Conservation (phyloP, 2,888 invertebrate genomes). For the Ennomos quercinarius region DNA sequence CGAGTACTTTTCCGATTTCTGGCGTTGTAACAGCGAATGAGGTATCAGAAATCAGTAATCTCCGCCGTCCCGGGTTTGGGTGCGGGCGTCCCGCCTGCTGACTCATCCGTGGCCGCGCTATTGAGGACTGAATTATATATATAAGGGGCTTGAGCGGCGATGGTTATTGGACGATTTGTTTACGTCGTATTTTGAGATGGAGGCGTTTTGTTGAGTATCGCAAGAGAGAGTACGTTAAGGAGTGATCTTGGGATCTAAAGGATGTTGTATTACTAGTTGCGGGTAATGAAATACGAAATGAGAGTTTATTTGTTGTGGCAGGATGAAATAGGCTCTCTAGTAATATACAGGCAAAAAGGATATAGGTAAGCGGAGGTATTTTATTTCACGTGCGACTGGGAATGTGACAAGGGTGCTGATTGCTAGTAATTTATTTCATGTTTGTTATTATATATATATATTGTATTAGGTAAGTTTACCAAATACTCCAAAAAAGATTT, state of each 20-base stretch:
- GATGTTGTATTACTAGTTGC: slow-evolving; percentile 9
- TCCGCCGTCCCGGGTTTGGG: slow-evolving; percentile 17
- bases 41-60: slow-evolving; percentile 30
- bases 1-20: slow-evolving; percentile 28
- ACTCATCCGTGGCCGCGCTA: slow-evolving; percentile 12
- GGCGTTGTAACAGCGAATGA: slow-evolving; percentile 29
- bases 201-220: slow-evolving; percentile 28
- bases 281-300: slow-evolving; percentile 2
- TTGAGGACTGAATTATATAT: slow-evolving; percentile 28
- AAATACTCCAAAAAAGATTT: too few relatives aligned
- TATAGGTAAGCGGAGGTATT: too few relatives aligned
- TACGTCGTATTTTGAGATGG: slow-evolving; percentile 36
- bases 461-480: too few relatives aligned
- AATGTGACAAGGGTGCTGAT: too few relatives aligned
- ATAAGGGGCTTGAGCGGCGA: slow-evolving; percentile 19
- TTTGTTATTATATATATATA: too few relatives aligned
- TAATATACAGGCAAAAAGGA: too few relatives aligned
- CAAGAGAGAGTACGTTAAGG: slow-evolving; percentile 6
- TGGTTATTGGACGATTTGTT: slow-evolving; percentile 41
- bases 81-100: slow-evolving; percentile 6
- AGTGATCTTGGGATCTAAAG: slow-evolving; percentile 11
- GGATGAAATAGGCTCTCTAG: too few relatives aligned
- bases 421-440: too few relatives aligned
- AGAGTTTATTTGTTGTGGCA: not conserved
- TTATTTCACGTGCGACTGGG: too few relatives aligned